phyloP scores from a whole-genome alignment of 1,140 invertebrate species.

The Pseudomyrmex gracilis region DNA sequence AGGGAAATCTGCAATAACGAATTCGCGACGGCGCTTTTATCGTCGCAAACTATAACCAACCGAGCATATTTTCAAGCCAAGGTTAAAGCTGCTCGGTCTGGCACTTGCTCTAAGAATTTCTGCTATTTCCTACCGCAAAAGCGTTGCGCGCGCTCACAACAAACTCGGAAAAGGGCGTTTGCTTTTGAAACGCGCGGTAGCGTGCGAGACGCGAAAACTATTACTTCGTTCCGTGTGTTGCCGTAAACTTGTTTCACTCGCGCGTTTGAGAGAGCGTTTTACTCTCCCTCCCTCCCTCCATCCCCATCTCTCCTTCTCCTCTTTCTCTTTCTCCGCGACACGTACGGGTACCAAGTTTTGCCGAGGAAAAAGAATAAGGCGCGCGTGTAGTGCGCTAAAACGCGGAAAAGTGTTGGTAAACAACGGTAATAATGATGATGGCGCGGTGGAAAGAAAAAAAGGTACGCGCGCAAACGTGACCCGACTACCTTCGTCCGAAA shows the following conservation, averaged over 20 bases:
- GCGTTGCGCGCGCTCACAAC: slow-evolving; percentile 2
- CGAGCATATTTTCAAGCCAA: slow-evolving; percentile 53
- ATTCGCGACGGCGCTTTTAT: background rate
- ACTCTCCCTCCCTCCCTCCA: no score
- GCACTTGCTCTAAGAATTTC: slow-evolving; percentile 54
- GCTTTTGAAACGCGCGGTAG: slow-evolving; percentile 17
- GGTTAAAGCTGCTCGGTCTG: slow-evolving; percentile 40
- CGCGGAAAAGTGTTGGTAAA: slow-evolving; percentile 58
- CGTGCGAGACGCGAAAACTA: slow-evolving; percentile 32
- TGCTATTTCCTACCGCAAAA: slow-evolving; percentile 47
- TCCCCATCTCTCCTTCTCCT: no score
- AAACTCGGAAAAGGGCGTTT: slow-evolving; percentile 49
- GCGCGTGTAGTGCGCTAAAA: slow-evolving; percentile 34
- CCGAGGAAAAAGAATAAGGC: slow-evolving; percentile 25
- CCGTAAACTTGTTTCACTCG: slow-evolving; percentile 50
- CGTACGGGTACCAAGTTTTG: slow-evolving; percentile 2
- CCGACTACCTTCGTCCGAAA: slow-evolving; percentile 41
- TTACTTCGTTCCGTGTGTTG: slow-evolving; percentile 15
- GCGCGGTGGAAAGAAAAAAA: slow-evolving; percentile 7
- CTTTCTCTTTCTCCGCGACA: background rate
- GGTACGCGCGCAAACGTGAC: slow-evolving; percentile 35
- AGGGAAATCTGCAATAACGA: slow-evolving; percentile 32
- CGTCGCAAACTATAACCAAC: slow-evolving; percentile 15
- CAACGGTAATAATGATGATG: slow-evolving; percentile 57
- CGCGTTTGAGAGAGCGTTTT: slow-evolving; percentile 32